Evolutionary conservation across 2,113 vertebrate genomes (phyloP).

Genomic region (Chionodraco myersi): DNA sequence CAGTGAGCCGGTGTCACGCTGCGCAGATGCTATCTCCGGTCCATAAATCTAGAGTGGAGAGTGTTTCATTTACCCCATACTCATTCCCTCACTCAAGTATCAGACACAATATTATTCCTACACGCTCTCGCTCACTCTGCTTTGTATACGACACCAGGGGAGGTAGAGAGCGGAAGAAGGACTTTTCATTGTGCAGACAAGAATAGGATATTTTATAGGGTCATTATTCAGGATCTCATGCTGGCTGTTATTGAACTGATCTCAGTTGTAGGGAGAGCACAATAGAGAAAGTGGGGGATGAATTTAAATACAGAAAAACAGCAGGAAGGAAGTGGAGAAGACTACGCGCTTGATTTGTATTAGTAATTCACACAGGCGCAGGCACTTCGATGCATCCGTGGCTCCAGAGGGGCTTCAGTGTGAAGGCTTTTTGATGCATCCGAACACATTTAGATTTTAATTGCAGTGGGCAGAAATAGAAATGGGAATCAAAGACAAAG

Average conservation of each 20-base stretch:
- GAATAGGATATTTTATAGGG: constrained; percentile 21
- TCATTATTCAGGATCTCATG: constrained; percentile 3
- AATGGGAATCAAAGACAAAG: not conserved
- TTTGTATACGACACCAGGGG: constrained; percentile 20
- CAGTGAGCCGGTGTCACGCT: constrained; percentile 26
- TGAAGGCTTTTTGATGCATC: constrained; percentile 19
- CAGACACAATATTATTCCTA: constrained; percentile 44
- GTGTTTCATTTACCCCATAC: constrained; percentile 54
- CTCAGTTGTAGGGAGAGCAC: constrained; percentile 15
- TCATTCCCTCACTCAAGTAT: constrained; percentile 35
- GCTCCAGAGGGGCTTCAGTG: constrained; percentile 16
- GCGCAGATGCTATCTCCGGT: constrained; percentile 37
- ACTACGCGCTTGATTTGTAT: constrained; percentile 24
- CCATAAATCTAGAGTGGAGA: constrained; percentile 66
- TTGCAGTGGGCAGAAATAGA: constrained; percentile 12
- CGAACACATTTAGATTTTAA: constrained; percentile 42
- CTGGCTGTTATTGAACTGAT: constrained; percentile 31
- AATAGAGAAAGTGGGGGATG: constrained; percentile 9
- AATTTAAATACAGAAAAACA: constrained; percentile 46
- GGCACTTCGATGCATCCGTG: constrained; percentile 7
- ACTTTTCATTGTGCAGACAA: constrained; percentile 8
- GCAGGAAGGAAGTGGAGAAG: constrained; percentile 14
- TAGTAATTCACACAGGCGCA: constrained; percentile 36
- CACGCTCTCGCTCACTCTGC: constrained; percentile 16
- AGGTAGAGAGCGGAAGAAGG: not conserved